phyloP scores from a whole-genome alignment of 2,113 vertebrate species.

The Macroglossus sobrinus region DNA sequence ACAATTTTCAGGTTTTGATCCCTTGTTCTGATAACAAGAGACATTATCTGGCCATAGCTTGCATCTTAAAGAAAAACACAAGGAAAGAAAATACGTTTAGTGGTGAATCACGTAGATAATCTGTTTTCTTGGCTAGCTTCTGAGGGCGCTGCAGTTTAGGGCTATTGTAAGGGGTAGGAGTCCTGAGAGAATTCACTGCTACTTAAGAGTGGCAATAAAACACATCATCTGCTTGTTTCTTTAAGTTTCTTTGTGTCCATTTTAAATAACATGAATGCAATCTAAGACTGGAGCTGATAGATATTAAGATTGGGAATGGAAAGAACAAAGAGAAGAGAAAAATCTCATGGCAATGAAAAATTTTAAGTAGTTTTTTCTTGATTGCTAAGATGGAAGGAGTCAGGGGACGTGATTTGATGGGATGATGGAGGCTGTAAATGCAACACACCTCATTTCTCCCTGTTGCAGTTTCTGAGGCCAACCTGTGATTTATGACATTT shows the following conservation, averaged over 20 bases:
- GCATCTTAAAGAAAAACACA: constrained; percentile 30
- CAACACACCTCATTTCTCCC: not conserved
- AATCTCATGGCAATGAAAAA: not conserved
- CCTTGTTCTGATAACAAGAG: constrained; percentile 21
- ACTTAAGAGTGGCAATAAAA: not conserved
- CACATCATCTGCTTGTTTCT: not conserved
- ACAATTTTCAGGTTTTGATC: not conserved
- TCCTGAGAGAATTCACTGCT: not conserved
- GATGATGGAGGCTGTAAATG: not conserved
- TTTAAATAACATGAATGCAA: not conserved
- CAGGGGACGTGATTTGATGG: not conserved
- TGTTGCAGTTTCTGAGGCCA: not conserved
- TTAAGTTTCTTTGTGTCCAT: not conserved
- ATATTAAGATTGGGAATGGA: not conserved
- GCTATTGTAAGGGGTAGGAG: not conserved
- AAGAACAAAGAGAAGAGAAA: constrained; percentile 8
- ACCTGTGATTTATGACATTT: not conserved
- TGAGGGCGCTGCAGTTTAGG: constrained; percentile 55
- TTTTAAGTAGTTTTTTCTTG: not conserved
- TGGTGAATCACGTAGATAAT: constrained; percentile 35
- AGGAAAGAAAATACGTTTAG: constrained; percentile 22
- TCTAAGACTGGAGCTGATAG: not conserved
- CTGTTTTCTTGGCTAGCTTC: constrained; percentile 3
- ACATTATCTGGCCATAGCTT: constrained; percentile 4
- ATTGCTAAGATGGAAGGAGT: not conserved